Base-by-base conservation (phyloP, 2,888 invertebrate genomes). In the Acleris laterana region DNA sequence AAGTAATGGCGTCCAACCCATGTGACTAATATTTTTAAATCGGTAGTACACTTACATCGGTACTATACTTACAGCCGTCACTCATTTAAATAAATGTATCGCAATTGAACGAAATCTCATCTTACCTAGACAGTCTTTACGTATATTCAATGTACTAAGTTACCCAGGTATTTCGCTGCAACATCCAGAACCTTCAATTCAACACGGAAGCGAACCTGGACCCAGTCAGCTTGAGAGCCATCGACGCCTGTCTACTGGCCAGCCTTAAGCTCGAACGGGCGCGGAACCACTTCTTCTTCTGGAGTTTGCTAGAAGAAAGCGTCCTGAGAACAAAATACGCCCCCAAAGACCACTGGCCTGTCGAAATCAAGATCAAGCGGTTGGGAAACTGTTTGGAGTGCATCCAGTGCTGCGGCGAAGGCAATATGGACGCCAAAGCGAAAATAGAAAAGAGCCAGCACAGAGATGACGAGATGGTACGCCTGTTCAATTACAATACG, bases 111-210 rank as follows among this genome's bases (percentile, higher is more conserved):
- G 25, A 6, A 25, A 25, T 25, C 25, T 25, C 25, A 25, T 25
- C 1, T 25, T 25, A 25, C 32, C 3, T 32, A 32, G 9, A 32
- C 9, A 25, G 9, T 32, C 9, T 32, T 32, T 9, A 32, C 32
- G 32, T 9, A 32, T 32, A 32, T 32, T 32, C 32, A 32, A 9
- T 9, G 32, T 32, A 38, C 38, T 38, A 11, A 38, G 38, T 46
- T 28, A 57, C 52, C 9, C 74, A 89, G 90, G 73, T 91, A 11
- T 91, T 91, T 66, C 83, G 89, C 48, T 92, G 92, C 74, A 89
- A 90, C 71, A 82, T 90, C 48, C 77, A 77, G 46, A 82, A 89
- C 62, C 78, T 93, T 0, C 72, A 69, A 11, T 89, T 89, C 73
- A 89, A 89, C 73, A 84, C 80, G 0, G 72, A 79, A 0, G 69